Base-by-base conservation (phyloP, 2,113 vertebrate genomes). In the Myrmecophaga tridactyla region DNA sequence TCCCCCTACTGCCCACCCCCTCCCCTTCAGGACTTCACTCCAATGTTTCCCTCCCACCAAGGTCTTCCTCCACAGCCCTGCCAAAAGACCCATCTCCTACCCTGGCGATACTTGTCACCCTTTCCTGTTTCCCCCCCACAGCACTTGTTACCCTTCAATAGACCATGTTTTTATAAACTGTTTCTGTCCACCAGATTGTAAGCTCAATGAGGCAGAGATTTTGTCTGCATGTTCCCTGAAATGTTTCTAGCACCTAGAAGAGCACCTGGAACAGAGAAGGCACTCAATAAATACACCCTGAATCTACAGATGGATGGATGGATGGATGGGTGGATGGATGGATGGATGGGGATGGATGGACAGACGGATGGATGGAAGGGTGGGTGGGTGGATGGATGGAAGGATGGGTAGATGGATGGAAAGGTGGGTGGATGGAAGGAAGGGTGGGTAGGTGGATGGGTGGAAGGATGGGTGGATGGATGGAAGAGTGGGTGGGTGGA, bases 61-160 rank as follows among this genome's bases (percentile, higher is more conserved):
- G 51, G 12, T 17, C 48, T 36, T 48, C 34, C 43, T 31, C 7
- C 2, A 20, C 1, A 10, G 48, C 7, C 14, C 72, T 17, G 36
- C 20, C 23, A 34, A 36, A 51, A 51, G 65, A 8, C 34, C 56
- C 53, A 8, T 12, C n/a, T 41, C 41, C 27, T 9, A 23, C 36
- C 3, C 3, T 17, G 15, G 3, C 0, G 0, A 29, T 10, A 15
- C 41, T n/a, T 7, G 1, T 3, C 36, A 4, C 10, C 2, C 8
- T 63, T 31, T 39, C 36, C 17, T 51, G 34, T 23, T 25, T 2
- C 34, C 39, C 23, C 60, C 88, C 20, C 34, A 43, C 0, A 60
- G 70, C 36, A 3, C 41, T 48, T 14, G 36, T 8, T 18, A 11
- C 13, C 69, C 34, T 0, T 10, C 1, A 7, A 69, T 27, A 25